Percentiles rank a stretch among this genome's conserved stretches.
phyloP scores from a whole-genome alignment of 2,888 invertebrate species.

The Augiades crinisus region DNA sequence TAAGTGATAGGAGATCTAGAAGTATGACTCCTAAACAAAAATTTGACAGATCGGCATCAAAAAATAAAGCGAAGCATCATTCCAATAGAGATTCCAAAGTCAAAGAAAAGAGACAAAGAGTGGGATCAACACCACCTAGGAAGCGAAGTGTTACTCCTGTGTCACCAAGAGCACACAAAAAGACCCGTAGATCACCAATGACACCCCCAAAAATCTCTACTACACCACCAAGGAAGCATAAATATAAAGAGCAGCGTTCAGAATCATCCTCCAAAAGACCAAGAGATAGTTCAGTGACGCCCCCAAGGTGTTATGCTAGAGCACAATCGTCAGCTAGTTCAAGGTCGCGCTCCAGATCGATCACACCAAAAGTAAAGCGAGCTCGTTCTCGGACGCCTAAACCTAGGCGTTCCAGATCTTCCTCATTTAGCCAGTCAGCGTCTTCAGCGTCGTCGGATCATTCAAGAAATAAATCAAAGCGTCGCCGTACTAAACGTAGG shows the following conservation, averaged over 20 bases:
- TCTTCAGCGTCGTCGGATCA: constrained; percentile 45
- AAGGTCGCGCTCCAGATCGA: constrained; percentile 50
- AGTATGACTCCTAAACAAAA: constrained; percentile 38
- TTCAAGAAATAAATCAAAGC: constrained; percentile 47
- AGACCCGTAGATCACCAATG: constrained; percentile 46
- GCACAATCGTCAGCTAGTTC: constrained; percentile 54
- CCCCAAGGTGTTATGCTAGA: constrained; percentile 65
- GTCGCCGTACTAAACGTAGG: constrained; percentile 42
- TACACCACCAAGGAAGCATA: constrained; percentile 49
- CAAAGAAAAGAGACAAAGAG: constrained; percentile 42
- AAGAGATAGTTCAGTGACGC: constrained; percentile 62
- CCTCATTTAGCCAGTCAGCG: constrained; percentile 43
- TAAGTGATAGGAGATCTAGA: constrained; percentile 29
- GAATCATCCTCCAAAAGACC: constrained; percentile 46
- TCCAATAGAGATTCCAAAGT: constrained; percentile 45
- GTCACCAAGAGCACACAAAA: constrained; percentile 46
- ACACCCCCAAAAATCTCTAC: constrained; percentile 50
- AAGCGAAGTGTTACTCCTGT: constrained; percentile 37
- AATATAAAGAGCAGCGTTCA: constrained; percentile 45
- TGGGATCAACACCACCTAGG: constrained; percentile 45
- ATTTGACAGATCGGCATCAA: constrained; percentile 36
- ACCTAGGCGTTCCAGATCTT: constrained; percentile 39
- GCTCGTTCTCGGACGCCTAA: constrained; percentile 41
- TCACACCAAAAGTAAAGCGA: constrained; percentile 43
- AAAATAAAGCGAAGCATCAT: constrained; percentile 41